Evolutionary conservation across 2,113 vertebrate genomes (phyloP).

Genomic region (Pontoporia blainvillei): DNA sequence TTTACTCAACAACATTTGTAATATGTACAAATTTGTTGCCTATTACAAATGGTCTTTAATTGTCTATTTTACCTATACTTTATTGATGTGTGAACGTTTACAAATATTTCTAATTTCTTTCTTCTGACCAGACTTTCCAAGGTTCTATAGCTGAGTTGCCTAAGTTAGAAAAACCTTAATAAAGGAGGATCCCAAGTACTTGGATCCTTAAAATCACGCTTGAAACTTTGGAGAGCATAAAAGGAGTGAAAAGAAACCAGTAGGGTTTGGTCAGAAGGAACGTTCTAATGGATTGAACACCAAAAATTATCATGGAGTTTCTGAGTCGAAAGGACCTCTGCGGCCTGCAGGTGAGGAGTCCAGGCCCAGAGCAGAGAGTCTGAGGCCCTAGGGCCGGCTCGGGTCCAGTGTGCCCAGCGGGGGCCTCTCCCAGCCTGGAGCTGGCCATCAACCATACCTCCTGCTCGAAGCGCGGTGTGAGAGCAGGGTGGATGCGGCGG

Average conservation of each 20-base stretch:
- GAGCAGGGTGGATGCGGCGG: background rate
- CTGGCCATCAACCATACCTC: background rate
- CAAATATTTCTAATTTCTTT: background rate
- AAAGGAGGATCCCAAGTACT: background rate
- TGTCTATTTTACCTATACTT: background rate
- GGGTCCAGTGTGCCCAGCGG: background rate
- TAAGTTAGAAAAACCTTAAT: background rate
- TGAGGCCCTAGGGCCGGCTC: too few species aligned
- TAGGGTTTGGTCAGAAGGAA: background rate
- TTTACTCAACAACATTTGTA: too few species aligned
- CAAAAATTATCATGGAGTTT: background rate
- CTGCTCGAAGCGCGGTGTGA: background rate
- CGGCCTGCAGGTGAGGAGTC: accelerated
- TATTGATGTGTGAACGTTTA: background rate
- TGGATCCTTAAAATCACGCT: background rate
- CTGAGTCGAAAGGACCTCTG: background rate
- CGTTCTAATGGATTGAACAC: background rate
- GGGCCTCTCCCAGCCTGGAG: too few species aligned
- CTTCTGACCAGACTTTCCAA: background rate
- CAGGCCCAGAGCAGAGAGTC: background rate
- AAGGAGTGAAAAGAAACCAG: background rate
- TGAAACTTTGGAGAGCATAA: background rate
- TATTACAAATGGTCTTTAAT: background rate
- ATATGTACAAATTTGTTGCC: background rate
- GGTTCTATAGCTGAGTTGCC: background rate